Evolutionary conservation across 2,797 vertebrate genomes (phyloP), one percentile per base, ranked within the genome.

Genomic region (Leontopithecus rosalia): DNA sequence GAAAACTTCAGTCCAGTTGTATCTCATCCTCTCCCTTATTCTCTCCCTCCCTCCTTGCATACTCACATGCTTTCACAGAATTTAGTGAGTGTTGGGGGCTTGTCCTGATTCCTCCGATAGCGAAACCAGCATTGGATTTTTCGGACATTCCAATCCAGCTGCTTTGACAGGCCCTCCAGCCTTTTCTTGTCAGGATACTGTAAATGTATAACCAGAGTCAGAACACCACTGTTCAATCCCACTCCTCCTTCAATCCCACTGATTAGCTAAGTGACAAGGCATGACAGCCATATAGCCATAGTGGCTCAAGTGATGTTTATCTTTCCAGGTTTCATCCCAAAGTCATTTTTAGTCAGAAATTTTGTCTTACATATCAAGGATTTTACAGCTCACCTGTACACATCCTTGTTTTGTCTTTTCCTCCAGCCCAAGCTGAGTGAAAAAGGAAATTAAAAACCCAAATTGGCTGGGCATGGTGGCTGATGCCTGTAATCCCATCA

Each of bases 41-140:
- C 75, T 83, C 84, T 72, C 52, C 61, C 26, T 86, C 46, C 82
- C 70, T 81, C 55, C 76, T 33, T 70, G 90, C 93, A 96, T 93
- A 99, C 99, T 97, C 99, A 99, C 99, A 99, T 99, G 99, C 99
- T 99, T 99, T 99, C 99, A 96, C 99, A 99, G 98, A 99, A 99
- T 97, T 99, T 99, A 14, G 99, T 99, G 98, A 99, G 99, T 72
- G 98, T 99, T 98, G 99, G 99, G 97, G 99, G 99, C 98, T 99
- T 99, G 98, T 99, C 99, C 98, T 99, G 99, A 99, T 99, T 99
- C 98, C 99, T 99, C 97, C 99, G 99, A 52, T 99, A 99, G 72
- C 99, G 99, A 98, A 99, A 99, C 99, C 99, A 99, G 96, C 99
- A 99, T 98, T 99, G 99, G 98, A 99, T 99, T 98, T 99, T 99